Base-by-base conservation (phyloP, 2,797 vertebrate species). In the Neostethus bicornis region DNA sequence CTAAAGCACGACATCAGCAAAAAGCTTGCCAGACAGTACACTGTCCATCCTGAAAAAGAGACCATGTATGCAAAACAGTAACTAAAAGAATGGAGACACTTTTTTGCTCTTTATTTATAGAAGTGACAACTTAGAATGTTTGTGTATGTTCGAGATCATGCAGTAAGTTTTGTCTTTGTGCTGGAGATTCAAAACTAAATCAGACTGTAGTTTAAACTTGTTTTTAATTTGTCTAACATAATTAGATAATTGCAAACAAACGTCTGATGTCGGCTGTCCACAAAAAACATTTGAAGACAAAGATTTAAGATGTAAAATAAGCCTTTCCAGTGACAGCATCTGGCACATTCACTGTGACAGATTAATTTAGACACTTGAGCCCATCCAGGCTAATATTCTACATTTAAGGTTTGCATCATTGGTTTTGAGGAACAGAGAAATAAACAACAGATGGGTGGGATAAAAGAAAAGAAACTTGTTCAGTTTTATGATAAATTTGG, bases 331-430 rank as follows among this genome's bases (percentile, higher is more conserved):
- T 76, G 71, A 72, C 71, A 70, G 57, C 77, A 81, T 68, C 70
- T 81, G 77, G 67, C 56, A 81, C 64, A 74, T 79, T 79, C 71
- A 80, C 41, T 67, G 70, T 79, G 74, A 86, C 79, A 66, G 61
- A 88, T 86, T 47, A 67, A 77, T 75, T 81, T 70, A 50, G 53
- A 63, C 59, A 77, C 65, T 60, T 51, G 9, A 77, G 65, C 73
- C 83, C 47, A 44, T 65, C 79, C 61, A 73, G 58, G 49, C 44
- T n/a, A 28, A 77, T 77, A 66, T 71, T 70, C 59, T n/a, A 51
- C 67, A 75, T 74, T 54, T 63, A 74, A 61, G 68, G 73, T 63
- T 63, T 66, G 70, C 70, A 56, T 56, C 43, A 34, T 63, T 75
- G 57, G 63, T 77, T 70, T 76, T 51, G 63, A 69, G 24, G 29